phyloP scores from a whole-genome alignment of 92 coral and sea anemone genomes.

The Desmophyllum pertusum region DNA sequence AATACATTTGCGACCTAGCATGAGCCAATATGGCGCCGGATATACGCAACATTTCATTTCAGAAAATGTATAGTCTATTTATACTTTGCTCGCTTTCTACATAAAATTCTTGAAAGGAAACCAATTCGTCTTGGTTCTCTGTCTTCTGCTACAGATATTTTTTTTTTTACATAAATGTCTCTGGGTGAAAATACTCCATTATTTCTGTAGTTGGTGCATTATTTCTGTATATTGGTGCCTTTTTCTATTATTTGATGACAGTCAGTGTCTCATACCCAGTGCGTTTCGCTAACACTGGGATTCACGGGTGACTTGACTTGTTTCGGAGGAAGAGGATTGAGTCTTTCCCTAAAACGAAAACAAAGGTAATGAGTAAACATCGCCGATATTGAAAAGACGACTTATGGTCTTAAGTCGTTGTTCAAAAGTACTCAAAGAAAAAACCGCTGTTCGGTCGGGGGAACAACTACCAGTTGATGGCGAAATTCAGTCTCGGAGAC shows the following conservation, averaged over 20 bases:
- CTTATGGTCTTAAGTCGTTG: too few relatives aligned
- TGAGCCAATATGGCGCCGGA: not conserved
- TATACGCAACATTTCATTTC: not conserved
- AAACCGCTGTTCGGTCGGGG: too few relatives aligned
- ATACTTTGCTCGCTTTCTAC: slow-evolving; percentile 2
- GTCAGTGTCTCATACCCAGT: slow-evolving; percentile 24
- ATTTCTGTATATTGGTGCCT: not conserved
- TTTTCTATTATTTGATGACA: not conserved
- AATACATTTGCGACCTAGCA: not conserved
- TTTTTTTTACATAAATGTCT: not conserved
- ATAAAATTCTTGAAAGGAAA: not conserved
- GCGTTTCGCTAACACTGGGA: slow-evolving; percentile 3
- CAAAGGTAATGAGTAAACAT: not conserved
- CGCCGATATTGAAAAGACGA: too few relatives aligned
- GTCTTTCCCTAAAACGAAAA: slow-evolving; percentile 28
- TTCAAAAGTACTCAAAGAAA: too few relatives aligned
- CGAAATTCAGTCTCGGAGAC: too few relatives aligned
- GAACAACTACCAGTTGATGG: too few relatives aligned
- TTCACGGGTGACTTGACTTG: slow-evolving; percentile 26
- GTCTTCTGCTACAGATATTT: not conserved
- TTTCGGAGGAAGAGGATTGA: not conserved
- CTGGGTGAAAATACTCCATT: not conserved
- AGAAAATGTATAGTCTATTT: not conserved
- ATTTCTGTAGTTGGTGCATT: not conserved
- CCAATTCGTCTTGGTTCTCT: not conserved